Base-by-base conservation (phyloP, 2,797 vertebrate genomes). In the Anguilla pacifica region DNA sequence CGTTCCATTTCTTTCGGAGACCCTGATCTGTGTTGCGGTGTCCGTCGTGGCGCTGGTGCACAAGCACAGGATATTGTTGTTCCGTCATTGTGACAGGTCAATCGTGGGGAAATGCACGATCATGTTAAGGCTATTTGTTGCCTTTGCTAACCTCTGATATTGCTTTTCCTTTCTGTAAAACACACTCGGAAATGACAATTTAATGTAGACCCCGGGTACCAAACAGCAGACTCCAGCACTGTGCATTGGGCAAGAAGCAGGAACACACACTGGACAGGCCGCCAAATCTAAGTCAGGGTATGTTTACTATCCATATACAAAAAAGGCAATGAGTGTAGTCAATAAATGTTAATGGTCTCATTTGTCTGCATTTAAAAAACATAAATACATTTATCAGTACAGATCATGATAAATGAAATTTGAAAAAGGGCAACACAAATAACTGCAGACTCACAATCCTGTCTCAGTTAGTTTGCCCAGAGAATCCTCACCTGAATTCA, bases 51-150 rank as follows among this genome's bases (percentile, higher is more conserved):
- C 43, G 35, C 39, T 6, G 35, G 43, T 82, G 79, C 79, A 82
- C 19, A 77, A 77, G 43, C 13, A 77, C 31, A 77, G 72, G 72
- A 77, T 77, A 77, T 77, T 77, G 72, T 43, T 77, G 31, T 39
- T 77, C 35, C 31, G 17, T 43, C 31, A 77, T 43, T 77, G 35
- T 77, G 72, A 19, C 72, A 77, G 39, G 35, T 77, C 31, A 77
- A 77, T 39, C 35, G 70, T 74, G 6, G 72, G 72, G 72, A 77
- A 77, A 43, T 39, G 72, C 22, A 77, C 3, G 35, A 43, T 77
- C 28, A 81, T 81, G 39, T 81, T 46, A 19, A 74, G 28, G 70
- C 11, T 35, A 43, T 43, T 46, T 46, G 43, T 43, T 46, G 77
- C 35, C 77, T 39, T 81, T 46, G 19, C 39, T 25, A 13, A 81